Conservation (phyloP, 2,113 vertebrate species). For the Phyllostomus hastatus region DNA sequence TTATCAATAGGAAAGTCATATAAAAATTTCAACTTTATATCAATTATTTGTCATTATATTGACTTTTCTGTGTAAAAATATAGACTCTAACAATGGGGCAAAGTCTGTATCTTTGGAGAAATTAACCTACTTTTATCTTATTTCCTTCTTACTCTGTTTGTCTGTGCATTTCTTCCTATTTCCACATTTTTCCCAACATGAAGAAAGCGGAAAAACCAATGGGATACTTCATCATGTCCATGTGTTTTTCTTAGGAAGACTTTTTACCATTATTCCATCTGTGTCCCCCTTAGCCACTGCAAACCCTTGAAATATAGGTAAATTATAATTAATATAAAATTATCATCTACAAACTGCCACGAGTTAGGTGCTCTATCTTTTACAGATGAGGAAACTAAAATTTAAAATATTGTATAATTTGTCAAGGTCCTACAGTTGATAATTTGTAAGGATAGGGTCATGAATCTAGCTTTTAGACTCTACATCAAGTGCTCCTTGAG, state of each 20-base stretch:
- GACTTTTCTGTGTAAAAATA: background rate
- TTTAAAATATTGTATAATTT: background rate
- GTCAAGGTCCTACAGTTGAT: background rate
- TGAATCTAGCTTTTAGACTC: background rate
- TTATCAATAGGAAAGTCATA: constrained; percentile 30
- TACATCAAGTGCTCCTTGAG: background rate
- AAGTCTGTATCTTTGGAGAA: background rate
- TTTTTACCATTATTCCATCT: background rate
- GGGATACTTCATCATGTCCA: background rate
- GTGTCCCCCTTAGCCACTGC: background rate
- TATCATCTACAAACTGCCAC: background rate
- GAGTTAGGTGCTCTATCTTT: background rate
- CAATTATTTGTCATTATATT: background rate
- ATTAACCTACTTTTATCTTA: background rate
- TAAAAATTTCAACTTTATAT: constrained; percentile 13
- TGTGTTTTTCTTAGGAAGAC: background rate
- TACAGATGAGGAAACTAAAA: background rate
- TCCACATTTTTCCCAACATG: background rate
- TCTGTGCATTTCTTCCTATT: background rate
- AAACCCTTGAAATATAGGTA: background rate
- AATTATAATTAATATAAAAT: background rate
- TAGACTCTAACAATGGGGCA: background rate
- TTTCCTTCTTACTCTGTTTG: background rate
- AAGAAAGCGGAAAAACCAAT: background rate
- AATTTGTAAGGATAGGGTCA: background rate